A percentile compares a stretch with the other conserved stretches of the same genome.
Conservation (phyloP, 2,888 invertebrate species). For the Scaptomyza caliginosa region DNA sequence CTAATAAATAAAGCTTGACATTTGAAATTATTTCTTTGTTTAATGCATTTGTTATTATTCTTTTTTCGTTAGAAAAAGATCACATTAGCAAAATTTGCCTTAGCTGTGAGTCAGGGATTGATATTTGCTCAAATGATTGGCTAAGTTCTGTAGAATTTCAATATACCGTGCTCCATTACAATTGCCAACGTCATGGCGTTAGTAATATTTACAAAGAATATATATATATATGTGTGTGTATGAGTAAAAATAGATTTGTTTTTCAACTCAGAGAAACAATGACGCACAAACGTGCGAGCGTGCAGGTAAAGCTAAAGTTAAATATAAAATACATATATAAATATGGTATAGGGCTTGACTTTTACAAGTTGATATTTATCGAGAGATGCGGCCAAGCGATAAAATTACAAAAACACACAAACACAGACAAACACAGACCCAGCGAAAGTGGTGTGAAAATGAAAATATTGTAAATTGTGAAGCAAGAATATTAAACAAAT, state of each 20-base stretch:
- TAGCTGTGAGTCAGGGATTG: slow-evolving; percentile 27
- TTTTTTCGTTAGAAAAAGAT: slow-evolving; percentile 31
- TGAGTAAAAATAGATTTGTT: slow-evolving; percentile 34
- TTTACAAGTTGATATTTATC: slow-evolving; percentile 61
- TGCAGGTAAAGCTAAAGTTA: slow-evolving; percentile 42
- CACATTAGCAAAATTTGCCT: slow-evolving; percentile 46
- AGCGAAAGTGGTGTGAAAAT: slow-evolving; percentile 52
- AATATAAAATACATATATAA: slow-evolving; percentile 27
- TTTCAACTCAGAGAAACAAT: slow-evolving; percentile 13
- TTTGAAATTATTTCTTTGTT: slow-evolving; percentile 15
- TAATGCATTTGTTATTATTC: not conserved
- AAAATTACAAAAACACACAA: slow-evolving; percentile 61
- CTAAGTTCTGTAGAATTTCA: slow-evolving; percentile 33
- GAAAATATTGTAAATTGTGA: slow-evolving; percentile 34
- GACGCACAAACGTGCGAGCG: slow-evolving; percentile 42
- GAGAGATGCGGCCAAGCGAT: slow-evolving; percentile 51
- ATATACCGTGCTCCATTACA: slow-evolving; percentile 38
- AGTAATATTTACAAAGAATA: slow-evolving; percentile 46
- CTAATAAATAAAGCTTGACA: slow-evolving; percentile 37
- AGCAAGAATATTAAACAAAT: slow-evolving; percentile 29
- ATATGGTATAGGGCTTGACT: slow-evolving; percentile 40
- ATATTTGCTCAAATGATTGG: slow-evolving; percentile 3
- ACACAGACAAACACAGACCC: not conserved
- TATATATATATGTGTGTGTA: not conserved
- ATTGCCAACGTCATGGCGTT: slow-evolving; percentile 15